Base-by-base conservation (phyloP, 2,888 invertebrate genomes). In the Polyommatus iphigenia region DNA sequence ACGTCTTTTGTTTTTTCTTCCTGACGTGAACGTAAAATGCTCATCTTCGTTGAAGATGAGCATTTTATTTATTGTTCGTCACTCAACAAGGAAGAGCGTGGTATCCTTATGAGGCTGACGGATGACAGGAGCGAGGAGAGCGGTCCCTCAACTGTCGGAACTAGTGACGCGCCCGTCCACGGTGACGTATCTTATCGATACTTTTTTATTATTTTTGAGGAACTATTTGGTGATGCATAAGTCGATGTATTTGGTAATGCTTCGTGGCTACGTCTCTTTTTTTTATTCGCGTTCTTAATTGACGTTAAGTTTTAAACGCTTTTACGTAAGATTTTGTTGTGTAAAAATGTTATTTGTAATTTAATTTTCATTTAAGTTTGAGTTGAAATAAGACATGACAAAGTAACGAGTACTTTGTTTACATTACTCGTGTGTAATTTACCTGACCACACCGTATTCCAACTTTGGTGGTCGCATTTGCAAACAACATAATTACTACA, bases 81-180 rank as follows among this genome's bases (percentile, higher is more conserved):
- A 62, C 79, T 79, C 71, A 76, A 57, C 54, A 6, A 54, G 46
- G 78, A 76, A 46, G 77, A 57, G 41, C 29, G 36, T 18, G 67
- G 76, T 54, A 50, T 62, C 78, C 76, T 76, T 78, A 62, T 50
- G 62, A 41, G 76, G 24, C 29, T 76, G 76, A 71, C 76, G 67
- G 76, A 1, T 75, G 75, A 54, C 50, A 50, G 75, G 54, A 50
- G 75, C 24, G 18, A 50, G 75, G 54, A 50, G 75, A 54, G 24
- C 50, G 50, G 75, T 75, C 54, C 50, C 75, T 75, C 75, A 29
- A 18, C 50, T 75, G 75, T 50, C 75, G 75, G 75, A 50, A 75
- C 24, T 67, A 67, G 67, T 67, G 67, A 67, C 67, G 67, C 67
- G 15, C 67, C 67, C 29, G 24, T 7, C 20, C 62, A 67, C 67